phyloP scores from a whole-genome alignment of 92 coral and sea anemone species.

The Nematostella vectensis region DNA sequence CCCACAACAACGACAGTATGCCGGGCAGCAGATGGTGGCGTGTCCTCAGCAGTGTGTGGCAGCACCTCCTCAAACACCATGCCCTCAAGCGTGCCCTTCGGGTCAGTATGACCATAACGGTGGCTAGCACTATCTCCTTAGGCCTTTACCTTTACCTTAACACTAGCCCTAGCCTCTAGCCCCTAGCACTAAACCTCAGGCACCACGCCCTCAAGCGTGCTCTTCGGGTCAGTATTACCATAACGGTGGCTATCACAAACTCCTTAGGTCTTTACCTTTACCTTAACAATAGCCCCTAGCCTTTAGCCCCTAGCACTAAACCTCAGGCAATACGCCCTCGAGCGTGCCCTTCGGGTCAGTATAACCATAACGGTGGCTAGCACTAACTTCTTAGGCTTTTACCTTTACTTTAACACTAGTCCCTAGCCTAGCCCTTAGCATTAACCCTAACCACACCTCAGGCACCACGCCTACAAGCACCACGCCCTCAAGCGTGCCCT shows the following conservation, averaged over 20 bases:
- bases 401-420: no score
- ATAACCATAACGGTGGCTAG: neutral
- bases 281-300: no score
- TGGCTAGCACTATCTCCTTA: neutral
- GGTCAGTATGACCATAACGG: neutral
- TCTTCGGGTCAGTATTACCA: constrained; percentile 18
- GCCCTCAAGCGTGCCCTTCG: constrained; percentile 53
- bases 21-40: no score
- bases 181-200: no score
- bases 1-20: constrained; percentile 24
- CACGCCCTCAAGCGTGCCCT: constrained; percentile 58
- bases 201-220: constrained; percentile 56
- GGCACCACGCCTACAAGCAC: constrained; percentile 31
- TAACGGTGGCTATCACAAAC: neutral
- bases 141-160: no score
- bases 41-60: constrained; percentile 67
- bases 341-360: constrained; percentile 39
- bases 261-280: no score
- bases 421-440: no score
- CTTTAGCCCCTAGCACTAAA: no score
- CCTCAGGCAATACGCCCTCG: constrained; percentile 54
- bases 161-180: no score
- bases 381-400: no score
- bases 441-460: no score
- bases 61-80: constrained; percentile 36